Evolutionary conservation across 1,140 invertebrate species (phyloP).

Genomic region (Drosophila varians): DNA sequence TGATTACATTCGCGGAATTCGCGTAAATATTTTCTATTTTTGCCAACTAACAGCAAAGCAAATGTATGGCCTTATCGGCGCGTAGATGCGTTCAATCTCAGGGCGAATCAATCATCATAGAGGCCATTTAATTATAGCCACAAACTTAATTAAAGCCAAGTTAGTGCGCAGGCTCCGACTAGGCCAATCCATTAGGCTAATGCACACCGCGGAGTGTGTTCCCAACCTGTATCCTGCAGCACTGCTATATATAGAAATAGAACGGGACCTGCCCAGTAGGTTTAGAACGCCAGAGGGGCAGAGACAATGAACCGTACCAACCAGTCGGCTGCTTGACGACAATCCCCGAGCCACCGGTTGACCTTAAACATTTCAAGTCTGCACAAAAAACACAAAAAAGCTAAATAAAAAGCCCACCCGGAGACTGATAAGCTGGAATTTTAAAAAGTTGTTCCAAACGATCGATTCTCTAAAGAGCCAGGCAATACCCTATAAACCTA

Average conservation of each 20-base stretch:
- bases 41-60: constrained; percentile 11
- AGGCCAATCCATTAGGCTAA: constrained; percentile 38
- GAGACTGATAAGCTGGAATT: constrained; percentile 13
- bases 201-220: constrained; percentile 16
- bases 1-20: neutral
- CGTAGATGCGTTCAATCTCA: constrained; percentile 36
- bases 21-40: constrained; percentile 41
- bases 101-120: constrained; percentile 40
- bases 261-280: constrained; percentile 13
- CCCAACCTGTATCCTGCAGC: constrained; percentile 16
- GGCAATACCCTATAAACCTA: neutral
- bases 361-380: constrained; percentile 53
- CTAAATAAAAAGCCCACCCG: constrained; percentile 17
- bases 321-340: constrained; percentile 32
- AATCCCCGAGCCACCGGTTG: constrained; percentile 46
- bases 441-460: constrained; percentile 24
- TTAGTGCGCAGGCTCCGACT: constrained; percentile 38
- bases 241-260: constrained; percentile 30
- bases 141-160: constrained; percentile 38
- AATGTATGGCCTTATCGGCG: constrained; percentile 28
- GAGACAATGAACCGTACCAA: constrained; percentile 11
- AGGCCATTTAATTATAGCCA: constrained; percentile 36
- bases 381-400: constrained; percentile 7
- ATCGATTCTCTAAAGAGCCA: neutral
- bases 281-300: constrained; percentile 7